A percentile compares a stretch with the other conserved stretches of the same genome.
Conservation (phyloP, 2,113 vertebrate genomes). For the Hylia prasina region DNA sequence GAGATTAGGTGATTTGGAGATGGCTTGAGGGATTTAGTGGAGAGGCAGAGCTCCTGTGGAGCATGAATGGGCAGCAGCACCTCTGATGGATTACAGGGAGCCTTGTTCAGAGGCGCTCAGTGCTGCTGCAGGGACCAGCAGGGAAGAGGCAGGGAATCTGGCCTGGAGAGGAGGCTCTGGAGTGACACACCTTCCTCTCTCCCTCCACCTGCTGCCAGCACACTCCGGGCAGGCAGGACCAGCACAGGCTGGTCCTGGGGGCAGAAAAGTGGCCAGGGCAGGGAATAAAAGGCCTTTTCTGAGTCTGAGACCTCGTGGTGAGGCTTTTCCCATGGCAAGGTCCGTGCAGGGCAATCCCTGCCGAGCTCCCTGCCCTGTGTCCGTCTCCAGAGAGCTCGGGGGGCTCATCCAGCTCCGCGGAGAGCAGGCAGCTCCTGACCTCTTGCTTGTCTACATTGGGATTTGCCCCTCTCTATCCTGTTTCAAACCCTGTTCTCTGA, state of each 20-base stretch:
- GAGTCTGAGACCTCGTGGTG: accelerated
- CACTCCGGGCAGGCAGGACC: accelerated
- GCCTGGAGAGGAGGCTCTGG: neutral
- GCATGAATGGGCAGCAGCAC: neutral
- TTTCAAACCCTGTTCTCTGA: neutral
- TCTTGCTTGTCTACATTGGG: accelerated
- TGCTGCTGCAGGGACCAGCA: neutral
- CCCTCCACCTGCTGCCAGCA: accelerated
- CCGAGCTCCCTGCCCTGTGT: neutral
- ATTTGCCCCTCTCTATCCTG: neutral
- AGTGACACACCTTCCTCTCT: accelerated
- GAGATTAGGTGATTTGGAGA: slow-evolving; percentile 28
- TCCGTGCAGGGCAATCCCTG: neutral
- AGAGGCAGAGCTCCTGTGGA: neutral
- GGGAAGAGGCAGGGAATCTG: neutral
- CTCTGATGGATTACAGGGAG: neutral
- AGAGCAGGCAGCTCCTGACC: neutral
- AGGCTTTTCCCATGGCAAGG: accelerated
- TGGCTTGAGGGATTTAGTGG: slow-evolving; percentile 27
- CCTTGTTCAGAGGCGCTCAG: neutral
- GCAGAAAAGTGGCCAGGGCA: too few relatives aligned
- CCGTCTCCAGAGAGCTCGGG: accelerated
- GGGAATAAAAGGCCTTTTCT: neutral
- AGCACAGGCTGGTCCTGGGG: neutral
- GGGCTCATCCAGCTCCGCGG: neutral